Percentiles rank a stretch among this genome's conserved stretches.
Conservation (phyloP, 37 sponge, comb jelly and placozoan species). For the Hexactinellida sp. region DNA sequence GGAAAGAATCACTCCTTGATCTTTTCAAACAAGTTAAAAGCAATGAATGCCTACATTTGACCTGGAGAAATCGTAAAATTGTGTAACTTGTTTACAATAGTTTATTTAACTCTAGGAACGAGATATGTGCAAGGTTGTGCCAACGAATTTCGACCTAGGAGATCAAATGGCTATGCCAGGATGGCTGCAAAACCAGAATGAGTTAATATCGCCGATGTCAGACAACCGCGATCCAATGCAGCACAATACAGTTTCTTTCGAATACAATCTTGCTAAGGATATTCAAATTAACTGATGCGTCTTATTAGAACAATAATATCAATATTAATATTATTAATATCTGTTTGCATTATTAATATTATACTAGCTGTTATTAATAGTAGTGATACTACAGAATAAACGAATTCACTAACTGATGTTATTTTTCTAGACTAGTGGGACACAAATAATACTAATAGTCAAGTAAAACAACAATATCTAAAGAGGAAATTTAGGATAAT, state of each 20-base stretch:
- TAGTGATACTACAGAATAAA: not conserved
- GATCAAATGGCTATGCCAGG: not conserved
- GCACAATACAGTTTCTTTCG: not conserved
- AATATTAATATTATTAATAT: not conserved
- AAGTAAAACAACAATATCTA: too few relatives aligned
- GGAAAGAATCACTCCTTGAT: not conserved
- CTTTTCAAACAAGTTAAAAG: not conserved
- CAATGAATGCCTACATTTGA: not conserved
- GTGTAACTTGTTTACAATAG: not conserved
- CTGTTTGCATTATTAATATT: not conserved
- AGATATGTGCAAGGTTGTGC: not conserved
- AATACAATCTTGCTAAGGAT: not conserved
- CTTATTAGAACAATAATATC: not conserved
- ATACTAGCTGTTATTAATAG: not conserved
- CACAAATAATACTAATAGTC: too few relatives aligned
- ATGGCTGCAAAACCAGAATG: not conserved
- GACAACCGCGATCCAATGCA: not conserved
- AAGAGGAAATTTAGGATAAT: too few relatives aligned
- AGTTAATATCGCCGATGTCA: not conserved
- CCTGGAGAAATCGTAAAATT: not conserved
- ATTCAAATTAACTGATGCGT: not conserved
- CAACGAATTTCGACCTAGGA: not conserved
- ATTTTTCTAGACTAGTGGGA: too few relatives aligned
- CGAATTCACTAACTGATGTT: not conserved
- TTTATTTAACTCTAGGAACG: not conserved